phyloP scores from a whole-genome alignment of 2,113 vertebrate species.

The Coreoperca whiteheadi region DNA sequence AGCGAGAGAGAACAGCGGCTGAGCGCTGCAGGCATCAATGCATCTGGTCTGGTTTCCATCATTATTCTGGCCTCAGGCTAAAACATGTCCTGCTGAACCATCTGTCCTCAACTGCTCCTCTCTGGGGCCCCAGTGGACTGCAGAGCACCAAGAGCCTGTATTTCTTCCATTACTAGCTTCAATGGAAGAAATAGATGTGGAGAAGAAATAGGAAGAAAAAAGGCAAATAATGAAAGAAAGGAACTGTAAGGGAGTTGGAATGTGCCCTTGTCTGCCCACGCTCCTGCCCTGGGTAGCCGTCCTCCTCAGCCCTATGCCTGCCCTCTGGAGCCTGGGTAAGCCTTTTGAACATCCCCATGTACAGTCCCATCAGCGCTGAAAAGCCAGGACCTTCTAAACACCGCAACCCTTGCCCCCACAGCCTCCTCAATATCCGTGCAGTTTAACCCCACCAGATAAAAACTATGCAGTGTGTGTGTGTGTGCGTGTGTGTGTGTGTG shows the following conservation, averaged over 20 bases:
- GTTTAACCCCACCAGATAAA: neutral
- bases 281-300: neutral
- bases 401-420: neutral
- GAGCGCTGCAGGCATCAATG: conserved; percentile 63
- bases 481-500: neutral
- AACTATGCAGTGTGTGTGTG: neutral
- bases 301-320: conserved; percentile 1
- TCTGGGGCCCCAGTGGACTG: conserved; percentile 37
- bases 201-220: neutral
- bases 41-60: conserved; percentile 76
- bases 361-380: neutral
- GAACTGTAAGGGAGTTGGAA: neutral
- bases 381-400: neutral
- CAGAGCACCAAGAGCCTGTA: conserved; percentile 31
- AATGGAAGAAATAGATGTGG: too few relatives aligned
- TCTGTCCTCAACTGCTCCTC: conserved; percentile 69
- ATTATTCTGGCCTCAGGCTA: conserved; percentile 71
- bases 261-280: neutral
- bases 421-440: conserved; percentile 4
- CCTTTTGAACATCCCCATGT: conserved; percentile 9
- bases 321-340: neutral
- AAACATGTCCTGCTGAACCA: conserved; percentile 73
- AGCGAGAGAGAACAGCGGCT: conserved; percentile 59
- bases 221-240: neutral
- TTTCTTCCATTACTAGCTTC: neutral